phyloP scores from a whole-genome alignment of 2,113 vertebrate genomes.

The Cygnus buccinator region DNA sequence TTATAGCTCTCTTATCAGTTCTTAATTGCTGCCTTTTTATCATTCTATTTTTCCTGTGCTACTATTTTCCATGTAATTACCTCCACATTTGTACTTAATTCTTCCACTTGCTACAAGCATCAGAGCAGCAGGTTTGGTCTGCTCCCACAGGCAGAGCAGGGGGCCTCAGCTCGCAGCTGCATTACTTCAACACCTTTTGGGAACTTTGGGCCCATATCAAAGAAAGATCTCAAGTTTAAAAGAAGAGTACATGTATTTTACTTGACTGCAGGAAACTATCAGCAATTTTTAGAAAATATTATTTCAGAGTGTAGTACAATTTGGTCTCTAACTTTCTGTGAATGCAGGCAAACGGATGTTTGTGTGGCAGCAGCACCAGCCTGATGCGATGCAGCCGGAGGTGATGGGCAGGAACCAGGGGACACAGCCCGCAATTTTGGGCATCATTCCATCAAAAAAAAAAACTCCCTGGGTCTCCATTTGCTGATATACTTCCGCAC shows the following conservation, averaged over 20 bases:
- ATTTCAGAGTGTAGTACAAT: not conserved
- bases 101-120: not conserved
- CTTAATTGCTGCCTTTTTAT: not conserved
- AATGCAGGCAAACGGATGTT: not conserved
- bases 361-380: too few species aligned
- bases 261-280: not conserved
- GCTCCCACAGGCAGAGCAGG: not conserved
- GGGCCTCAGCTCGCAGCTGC: not conserved
- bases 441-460: too few species aligned
- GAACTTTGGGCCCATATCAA: not conserved
- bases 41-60: not conserved
- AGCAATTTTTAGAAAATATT: not conserved
- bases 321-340: not conserved
- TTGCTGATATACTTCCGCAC: not conserved
- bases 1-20: not conserved
- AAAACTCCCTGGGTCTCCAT: not conserved
- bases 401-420: fast-evolving
- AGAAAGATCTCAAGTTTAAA: not conserved
- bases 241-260: fast-evolving
- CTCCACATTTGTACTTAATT: not conserved
- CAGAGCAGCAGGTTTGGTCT: not conserved
- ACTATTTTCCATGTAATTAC: not conserved
- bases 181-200: not conserved
- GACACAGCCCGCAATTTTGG: fast-evolving
- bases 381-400: not conserved